Evolutionary conservation across 2,888 invertebrate genomes (phyloP), one percentile per base, ranked within the genome.

Genomic region (Malthinus seriepunctatus): DNA sequence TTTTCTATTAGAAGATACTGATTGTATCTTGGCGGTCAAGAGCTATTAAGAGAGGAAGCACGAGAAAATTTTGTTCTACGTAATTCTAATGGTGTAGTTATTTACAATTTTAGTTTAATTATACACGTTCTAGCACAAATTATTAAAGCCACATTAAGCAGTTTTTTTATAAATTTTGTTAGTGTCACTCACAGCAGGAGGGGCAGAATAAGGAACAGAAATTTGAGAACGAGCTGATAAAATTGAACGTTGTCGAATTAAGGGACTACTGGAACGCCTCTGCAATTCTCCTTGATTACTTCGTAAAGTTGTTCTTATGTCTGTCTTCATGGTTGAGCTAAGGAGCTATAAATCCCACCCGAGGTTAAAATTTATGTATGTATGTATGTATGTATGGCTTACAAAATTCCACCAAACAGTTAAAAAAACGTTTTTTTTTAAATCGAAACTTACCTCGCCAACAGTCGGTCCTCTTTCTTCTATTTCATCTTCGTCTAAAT

Each of bases 311-410:
- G 79, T 80, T 68, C 80, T 79, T 79, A 90, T 82, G 80, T 90
- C 88, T 73, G 88, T 89, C 86, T 89, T 90, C 83, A 91, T 82
- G 69, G 87, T 87, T 74, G 87, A 85, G 77, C 87, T 86, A 82
- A 92, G 83, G 78, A 92, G 83, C 90, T 92, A 84, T 62, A 73
- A 71, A 31, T 62, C 49, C 54, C 51, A 59, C 33, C 46, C 51
- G 9, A 39, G 8, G 14, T 42, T 32, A 32, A 42, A 42, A 38
- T 14, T 51, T 3, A 32, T 34, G 23, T 23, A 23, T 23, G 23
- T 23, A 5, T 23, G 2, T 23, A 32, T 34, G 23, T 23, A 23
- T 23, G 23, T 23, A 5, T 23, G 2, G n/a, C 5, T 23, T 23
- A 3, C 23, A 42, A 14, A 42, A 42, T 9, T 15, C 39, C 39